phyloP scores from a whole-genome alignment of 2,113 vertebrate genomes.

The Hemiscyllium ocellatum region DNA sequence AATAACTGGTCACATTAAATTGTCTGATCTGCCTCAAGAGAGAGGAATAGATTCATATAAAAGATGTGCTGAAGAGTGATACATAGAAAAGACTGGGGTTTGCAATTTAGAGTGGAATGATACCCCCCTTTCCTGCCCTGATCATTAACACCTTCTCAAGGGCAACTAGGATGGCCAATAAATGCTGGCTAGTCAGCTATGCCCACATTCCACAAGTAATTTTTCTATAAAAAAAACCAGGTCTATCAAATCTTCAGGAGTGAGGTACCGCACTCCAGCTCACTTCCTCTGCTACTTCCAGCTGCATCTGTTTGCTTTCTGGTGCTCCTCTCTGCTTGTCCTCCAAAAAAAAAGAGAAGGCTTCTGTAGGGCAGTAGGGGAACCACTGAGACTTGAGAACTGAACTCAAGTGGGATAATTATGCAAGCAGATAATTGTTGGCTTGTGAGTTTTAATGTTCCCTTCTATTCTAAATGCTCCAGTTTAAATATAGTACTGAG shows the following conservation, averaged over 20 bases:
- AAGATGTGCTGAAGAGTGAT: not conserved
- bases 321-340: not conserved
- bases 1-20: not conserved
- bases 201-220: too few relatives aligned
- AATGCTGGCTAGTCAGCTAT: too few relatives aligned
- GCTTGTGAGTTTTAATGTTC: not conserved
- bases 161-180: not conserved
- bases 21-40: not conserved
- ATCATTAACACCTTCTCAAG: not conserved
- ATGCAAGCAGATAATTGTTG: too few relatives aligned
- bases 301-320: not conserved
- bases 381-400: not conserved
- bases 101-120: not conserved
- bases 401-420: not conserved
- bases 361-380: not conserved
- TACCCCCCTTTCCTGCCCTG: not conserved
- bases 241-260: not conserved
- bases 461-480: not conserved
- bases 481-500: not conserved
- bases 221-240: too few relatives aligned
- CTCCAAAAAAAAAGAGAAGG: too few relatives aligned
- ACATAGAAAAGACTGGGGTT: not conserved
- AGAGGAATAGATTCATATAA: not conserved
- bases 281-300: not conserved
- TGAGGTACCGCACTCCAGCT: not conserved